These are phyloP conservation scores for Cheumatopsyche charites DNA, from an alignment of 1,140 invertebrate species.

Conservation along the genomic window DNA sequence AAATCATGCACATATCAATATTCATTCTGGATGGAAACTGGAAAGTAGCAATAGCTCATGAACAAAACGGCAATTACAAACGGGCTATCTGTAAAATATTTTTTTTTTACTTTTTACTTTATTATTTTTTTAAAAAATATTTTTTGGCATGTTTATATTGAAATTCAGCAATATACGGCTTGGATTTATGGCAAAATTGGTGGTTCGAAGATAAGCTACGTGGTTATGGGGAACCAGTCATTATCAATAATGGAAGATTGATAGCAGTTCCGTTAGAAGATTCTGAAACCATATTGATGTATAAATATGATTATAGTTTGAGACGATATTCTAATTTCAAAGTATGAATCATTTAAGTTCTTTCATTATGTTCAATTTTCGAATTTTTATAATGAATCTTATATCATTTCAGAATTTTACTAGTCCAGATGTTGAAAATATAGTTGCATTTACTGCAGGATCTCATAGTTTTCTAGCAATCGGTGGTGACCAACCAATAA, in stretches of 20 bases:
- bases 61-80: constrained; percentile 16
- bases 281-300: constrained; percentile 35
- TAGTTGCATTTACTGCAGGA: constrained; percentile 40
- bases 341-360: neutral
- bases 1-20: constrained; percentile 30
- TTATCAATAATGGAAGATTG: constrained; percentile 42
- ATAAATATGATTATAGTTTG: constrained; percentile 31
- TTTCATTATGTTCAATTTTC: neutral
- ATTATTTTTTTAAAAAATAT: neutral
- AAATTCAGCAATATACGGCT: constrained; percentile 42
- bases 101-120: neutral
- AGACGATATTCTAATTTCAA: constrained; percentile 37
- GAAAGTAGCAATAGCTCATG: constrained; percentile 43
- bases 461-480: constrained; percentile 41
- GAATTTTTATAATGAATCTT: neutral
- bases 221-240: constrained; percentile 33
- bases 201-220: constrained; percentile 42
- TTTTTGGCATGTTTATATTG: neutral
- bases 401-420: constrained; percentile 39
- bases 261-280: constrained; percentile 36
- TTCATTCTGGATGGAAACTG: constrained; percentile 35
- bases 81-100: constrained; percentile 34
- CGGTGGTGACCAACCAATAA: constrained; percentile 38
- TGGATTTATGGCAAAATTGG: constrained; percentile 45
- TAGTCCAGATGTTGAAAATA: constrained; percentile 37